These are phyloP conservation scores for Mystacornis crossleyi DNA, from an alignment of 2,113 vertebrate species.

Conservation along the genomic window DNA sequence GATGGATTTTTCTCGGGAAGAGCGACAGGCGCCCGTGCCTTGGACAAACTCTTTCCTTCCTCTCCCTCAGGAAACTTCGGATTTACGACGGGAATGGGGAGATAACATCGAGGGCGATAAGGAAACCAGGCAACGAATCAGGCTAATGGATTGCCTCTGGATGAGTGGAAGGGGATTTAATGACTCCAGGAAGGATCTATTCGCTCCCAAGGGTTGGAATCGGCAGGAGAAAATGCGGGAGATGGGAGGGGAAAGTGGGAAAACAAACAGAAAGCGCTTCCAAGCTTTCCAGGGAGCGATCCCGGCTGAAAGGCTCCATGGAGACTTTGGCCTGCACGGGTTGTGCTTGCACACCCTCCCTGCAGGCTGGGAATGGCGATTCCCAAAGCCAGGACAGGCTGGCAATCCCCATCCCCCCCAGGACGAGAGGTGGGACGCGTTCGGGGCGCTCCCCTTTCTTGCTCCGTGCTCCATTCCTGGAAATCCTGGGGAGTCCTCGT, in stretches of 20 bases:
- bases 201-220: background rate
- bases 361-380: background rate
- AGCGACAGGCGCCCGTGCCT: background rate
- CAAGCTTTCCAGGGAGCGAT: background rate
- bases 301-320: background rate
- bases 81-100: background rate
- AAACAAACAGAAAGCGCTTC: slow-evolving; percentile 46
- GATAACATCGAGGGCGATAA: slow-evolving; percentile 41
- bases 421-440: fast-evolving
- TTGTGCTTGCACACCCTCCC: background rate
- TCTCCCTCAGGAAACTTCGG: background rate
- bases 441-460: background rate
- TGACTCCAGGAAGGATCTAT: background rate
- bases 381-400: background rate
- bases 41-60: background rate
- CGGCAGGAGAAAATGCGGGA: background rate
- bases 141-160: slow-evolving; percentile 36
- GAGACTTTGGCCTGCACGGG: background rate
- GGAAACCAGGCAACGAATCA: slow-evolving; percentile 35
- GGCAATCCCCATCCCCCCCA: background rate
- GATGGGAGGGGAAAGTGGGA: slow-evolving; percentile 3
- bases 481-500: background rate
- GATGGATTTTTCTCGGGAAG: background rate
- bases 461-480: too few species aligned
- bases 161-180: slow-evolving; percentile 27